phyloP scores from a whole-genome alignment of 2,888 invertebrate genomes.

The Idaea biselata region DNA sequence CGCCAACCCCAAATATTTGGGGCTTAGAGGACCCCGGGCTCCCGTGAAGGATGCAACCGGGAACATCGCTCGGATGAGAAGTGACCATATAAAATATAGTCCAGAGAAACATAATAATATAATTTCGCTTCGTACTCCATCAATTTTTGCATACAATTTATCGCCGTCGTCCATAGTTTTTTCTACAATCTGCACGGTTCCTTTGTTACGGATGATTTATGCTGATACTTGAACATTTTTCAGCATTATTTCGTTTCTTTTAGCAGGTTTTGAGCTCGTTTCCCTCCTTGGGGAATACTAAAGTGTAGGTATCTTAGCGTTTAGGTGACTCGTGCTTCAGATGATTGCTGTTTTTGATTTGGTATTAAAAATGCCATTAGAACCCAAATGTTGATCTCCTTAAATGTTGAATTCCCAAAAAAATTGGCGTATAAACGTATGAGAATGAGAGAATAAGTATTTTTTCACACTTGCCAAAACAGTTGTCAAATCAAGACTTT shows the following conservation, averaged over 20 bases:
- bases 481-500: no score
- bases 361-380: no score
- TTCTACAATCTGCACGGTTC: conserved; percentile 34
- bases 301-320: conserved; percentile 34
- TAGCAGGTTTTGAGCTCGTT: conserved; percentile 29
- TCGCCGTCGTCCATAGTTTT: conserved; percentile 16
- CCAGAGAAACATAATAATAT: conserved; percentile 17
- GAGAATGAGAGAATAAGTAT: no score
- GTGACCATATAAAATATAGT: background rate
- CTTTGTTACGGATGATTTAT: conserved; percentile 51
- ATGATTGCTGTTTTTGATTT: background rate
- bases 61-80: no score
- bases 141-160: conserved; percentile 18
- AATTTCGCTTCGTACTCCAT: conserved; percentile 23
- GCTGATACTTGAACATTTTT: conserved; percentile 48
- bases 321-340: conserved; percentile 7
- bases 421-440: no score
- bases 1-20: no score
- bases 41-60: no score
- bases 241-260: conserved; percentile 44
- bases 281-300: conserved; percentile 7
- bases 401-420: no score
- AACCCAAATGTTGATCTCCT: no score
- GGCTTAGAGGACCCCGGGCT: no score
- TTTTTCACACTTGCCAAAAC: no score